Base-by-base conservation (phyloP, 2,888 invertebrate species). In the Tridacna gigas region DNA sequence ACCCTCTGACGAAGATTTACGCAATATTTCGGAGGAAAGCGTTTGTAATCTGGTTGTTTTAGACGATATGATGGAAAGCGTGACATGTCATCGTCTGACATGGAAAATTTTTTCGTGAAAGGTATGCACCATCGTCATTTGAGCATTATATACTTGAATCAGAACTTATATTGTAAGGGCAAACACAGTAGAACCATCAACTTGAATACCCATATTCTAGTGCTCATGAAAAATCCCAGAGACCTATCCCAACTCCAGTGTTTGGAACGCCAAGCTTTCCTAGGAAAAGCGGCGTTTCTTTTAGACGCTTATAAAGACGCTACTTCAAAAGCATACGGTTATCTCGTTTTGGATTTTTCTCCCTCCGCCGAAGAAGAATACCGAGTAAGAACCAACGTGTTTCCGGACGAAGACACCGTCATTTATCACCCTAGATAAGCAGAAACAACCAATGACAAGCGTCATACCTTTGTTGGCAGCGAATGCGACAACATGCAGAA, bases 291-390 rank as follows among this genome's bases (percentile, higher is more conserved):
- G 15, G 20, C 51, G 7, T 74, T 79, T 37, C 11, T 86, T 3
- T 18, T 79, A 71, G 79, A 83, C n/a, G 79, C 83, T 61, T 86
- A 74, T 77, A 74, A 71, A 69, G 83, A 86, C 73, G 86, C 86
- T 0, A 83, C 81, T 15, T 75, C 74, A 2, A 1, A 69, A n/a
- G 82, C 83, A 20, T 84, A 79, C 67, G 82, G 84, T 11, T 86
- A 86, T 67, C 51, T 86, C 18, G 82, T 86, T 20, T 71, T 84
- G 26, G 84, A 84, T 69, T 74, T 86, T 37, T 82, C 84, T 2
- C 78, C 82, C 0, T 65, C 76, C 1, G 66, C 25, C 4, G 25
- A 77, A 73, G 83, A 84, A 18, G 79, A n/a, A 2, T 82, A 84
- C 56, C 73, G 86, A 65, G 65, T 86, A 20, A 47, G 86, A 67